Base-by-base conservation (phyloP, 2,113 vertebrate genomes). In the Corydoras maculifer region DNA sequence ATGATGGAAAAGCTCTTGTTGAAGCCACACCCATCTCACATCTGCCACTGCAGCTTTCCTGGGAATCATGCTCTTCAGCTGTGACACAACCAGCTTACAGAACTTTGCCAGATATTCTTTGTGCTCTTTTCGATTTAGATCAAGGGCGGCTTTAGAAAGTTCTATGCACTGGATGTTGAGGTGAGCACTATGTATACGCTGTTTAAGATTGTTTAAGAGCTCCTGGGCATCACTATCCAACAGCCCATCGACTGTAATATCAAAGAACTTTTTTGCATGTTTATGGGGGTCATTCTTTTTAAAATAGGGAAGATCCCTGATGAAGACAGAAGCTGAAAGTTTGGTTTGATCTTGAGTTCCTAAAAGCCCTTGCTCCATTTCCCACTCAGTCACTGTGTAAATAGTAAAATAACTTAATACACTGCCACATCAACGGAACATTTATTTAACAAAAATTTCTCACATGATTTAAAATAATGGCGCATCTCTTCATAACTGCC, bases 401-500 rank as follows among this genome's bases (percentile, higher is more conserved):
- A 25, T 25, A 25, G 18, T 25, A 25, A 25, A 25, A 25, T 25
- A 25, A 25, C 18, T 25, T 2, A 25, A 1, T 25, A 25, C 18
- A 25, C 18, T 25, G 18, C 18, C 18, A 25, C 18, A 25, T 25
- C 18, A 25, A 25, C 18, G 18, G 18, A 25, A 25, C 18, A 25
- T 25, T 25, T 25, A 25, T 25, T 25, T 25, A 25, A 1, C 18
- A 25, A 25, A 25, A 25, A 25, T 25, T 25, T 25, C 80, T 82
- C 30, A 92, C 92, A 88, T 87, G 93, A 93, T 58, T 75, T 83
- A 70, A 81, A 84, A 79, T 90, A 91, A 0, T 8, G n/a, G 8
- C 75, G 82, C 76, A 84, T 87, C 81, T 91, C 84, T 61, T 91
- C 82, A 0, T 67, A 59, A 11, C 81, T 81, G 53, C 89, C 82